Evolutionary conservation across 2,888 invertebrate species (phyloP), one percentile per base, ranked within the genome.

Genomic region (Pycnomerus fuliginosus): DNA sequence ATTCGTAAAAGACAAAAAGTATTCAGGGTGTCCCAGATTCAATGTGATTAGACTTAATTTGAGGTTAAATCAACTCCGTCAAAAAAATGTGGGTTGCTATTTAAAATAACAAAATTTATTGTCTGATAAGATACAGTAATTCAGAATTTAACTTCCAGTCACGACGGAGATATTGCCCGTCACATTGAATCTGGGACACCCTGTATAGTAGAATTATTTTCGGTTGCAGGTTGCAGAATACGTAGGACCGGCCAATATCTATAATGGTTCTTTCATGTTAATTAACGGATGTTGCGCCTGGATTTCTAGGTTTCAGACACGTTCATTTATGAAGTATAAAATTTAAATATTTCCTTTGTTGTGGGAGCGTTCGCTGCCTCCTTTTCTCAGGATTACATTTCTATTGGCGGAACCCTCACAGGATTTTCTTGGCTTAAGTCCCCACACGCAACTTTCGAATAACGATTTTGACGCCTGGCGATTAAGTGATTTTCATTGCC

Each of bases 281-380:
- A 30, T 39, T 33, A 41, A 41, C 40, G 33, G 25, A 39, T 39
- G 39, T 39, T n/a, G n/a, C 40, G 33, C 32, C 32, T 20, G 33
- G 33, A 33, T 33, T 28, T 24, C 28, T 16, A 11, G 30, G 22
- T 16, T 30, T 11, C 11, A 20, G 24, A 33, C 8, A 20, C 25
- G 25, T 7, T 12, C 27, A 30, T 40, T 40, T 32, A 37, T 23
- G 32, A 13, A 15, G 11, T 32, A 16, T 17, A 14, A 39, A 39
- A 39, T 39, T 39, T 39, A 32, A 39, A 39, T 24, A 5, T 23
- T n/a, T 32, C 30, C 32, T 39, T 39, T 31, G 39, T 32, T 31
- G 32, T 20, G 8, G 8, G 20, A 8, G 20, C 5, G 20, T 8
- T 20, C 20, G 20, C 5, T 20, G 5, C 20, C 20, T 20, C 20